A percentile compares a stretch with the other conserved stretches of the same genome.
phyloP scores from a whole-genome alignment of 2,797 vertebrate genomes.

The Sarcophilus harrisii region DNA sequence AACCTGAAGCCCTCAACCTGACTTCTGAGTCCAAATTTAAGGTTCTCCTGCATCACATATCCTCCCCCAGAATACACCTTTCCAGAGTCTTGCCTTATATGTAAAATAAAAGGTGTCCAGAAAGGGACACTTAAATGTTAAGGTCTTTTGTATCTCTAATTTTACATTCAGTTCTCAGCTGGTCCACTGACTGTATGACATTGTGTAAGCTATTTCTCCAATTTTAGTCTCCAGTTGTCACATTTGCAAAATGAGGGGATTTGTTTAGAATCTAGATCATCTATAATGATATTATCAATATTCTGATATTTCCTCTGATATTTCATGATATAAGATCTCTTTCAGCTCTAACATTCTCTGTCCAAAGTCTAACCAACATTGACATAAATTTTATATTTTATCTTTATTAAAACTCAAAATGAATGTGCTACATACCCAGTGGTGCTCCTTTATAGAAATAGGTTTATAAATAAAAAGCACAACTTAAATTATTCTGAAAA shows the following conservation, averaged over 20 bases:
- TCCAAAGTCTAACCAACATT: not conserved
- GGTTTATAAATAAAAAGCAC: slow-evolving; percentile 68
- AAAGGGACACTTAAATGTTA: not conserved
- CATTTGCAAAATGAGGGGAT: not conserved
- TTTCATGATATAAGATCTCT: not conserved
- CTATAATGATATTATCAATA: not conserved
- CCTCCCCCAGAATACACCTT: not conserved
- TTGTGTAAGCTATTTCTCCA: not conserved
- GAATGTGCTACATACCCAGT: slow-evolving; percentile 22
- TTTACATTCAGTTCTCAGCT: not conserved
- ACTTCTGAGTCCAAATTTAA: not conserved
- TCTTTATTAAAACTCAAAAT: slow-evolving; percentile 65
- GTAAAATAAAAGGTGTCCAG: not conserved
- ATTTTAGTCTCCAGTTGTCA: not conserved
- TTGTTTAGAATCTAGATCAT: not conserved
- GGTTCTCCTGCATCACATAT: not conserved
- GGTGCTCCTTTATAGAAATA: slow-evolving; percentile 39
- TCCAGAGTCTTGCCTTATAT: not conserved
- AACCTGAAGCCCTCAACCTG: not conserved
- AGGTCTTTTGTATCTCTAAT: not conserved
- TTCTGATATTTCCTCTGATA: not conserved
- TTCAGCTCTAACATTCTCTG: not conserved
- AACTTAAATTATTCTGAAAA: slow-evolving; percentile 39
- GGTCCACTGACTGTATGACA: not conserved
- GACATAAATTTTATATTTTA: not conserved